Evolutionary conservation across 2,888 invertebrate species (phyloP).

Genomic region (Cordilura impudica): DNA sequence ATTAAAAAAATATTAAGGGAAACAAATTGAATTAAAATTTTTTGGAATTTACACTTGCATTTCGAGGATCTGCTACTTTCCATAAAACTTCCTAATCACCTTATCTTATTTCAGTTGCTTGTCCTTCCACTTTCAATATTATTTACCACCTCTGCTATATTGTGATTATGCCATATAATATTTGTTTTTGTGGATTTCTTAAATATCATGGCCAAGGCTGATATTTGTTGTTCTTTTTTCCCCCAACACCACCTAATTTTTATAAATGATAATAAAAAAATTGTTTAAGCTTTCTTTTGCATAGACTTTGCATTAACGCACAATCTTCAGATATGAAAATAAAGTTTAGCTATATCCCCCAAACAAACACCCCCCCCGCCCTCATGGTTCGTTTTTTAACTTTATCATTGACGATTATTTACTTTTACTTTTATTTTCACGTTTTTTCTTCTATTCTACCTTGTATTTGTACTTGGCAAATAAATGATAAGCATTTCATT

Average conservation of each 20-base stretch:
- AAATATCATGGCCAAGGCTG: conserved; percentile 32
- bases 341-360: conserved; percentile 31
- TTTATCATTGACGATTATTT: conserved; percentile 44
- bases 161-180: background rate
- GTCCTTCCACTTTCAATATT: no score
- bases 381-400: background rate
- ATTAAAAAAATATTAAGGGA: no score
- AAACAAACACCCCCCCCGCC: background rate
- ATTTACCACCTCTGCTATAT: background rate
- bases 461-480: conserved; percentile 59
- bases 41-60: no score
- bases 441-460: conserved; percentile 14
- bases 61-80: no score
- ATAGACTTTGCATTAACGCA: background rate
- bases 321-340: conserved; percentile 50
- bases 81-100: no score
- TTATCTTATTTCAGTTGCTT: no score
- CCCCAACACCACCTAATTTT: background rate
- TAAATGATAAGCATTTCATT: conserved; percentile 67
- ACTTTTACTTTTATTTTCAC: conserved; percentile 29
- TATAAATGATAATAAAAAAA: background rate
- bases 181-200: conserved; percentile 3
- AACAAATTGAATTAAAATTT: no score
- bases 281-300: background rate
- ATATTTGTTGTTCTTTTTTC: background rate